phyloP scores from a whole-genome alignment of 1,140 invertebrate species.

The Rhagoletis pomonella region DNA sequence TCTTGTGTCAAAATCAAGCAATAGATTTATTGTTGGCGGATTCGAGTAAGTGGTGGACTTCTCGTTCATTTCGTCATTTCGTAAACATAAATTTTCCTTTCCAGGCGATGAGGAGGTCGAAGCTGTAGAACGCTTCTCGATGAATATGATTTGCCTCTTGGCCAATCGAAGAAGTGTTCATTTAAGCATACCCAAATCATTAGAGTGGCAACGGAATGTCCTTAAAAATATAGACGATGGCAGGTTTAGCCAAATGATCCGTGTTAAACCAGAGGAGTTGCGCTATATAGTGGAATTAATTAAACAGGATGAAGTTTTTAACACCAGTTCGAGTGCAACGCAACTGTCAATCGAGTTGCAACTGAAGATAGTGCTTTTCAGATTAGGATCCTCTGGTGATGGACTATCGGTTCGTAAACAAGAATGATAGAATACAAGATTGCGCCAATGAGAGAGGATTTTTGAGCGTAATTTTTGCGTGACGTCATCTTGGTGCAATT shows the following conservation, averaged over 20 bases:
- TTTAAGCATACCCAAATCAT: background rate
- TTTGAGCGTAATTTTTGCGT: no score
- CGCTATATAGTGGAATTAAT: background rate
- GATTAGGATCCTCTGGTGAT: background rate
- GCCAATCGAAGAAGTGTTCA: no score
- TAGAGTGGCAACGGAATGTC: no score
- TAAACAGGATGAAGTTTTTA: background rate
- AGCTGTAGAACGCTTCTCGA: constrained; percentile 21
- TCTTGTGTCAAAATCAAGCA: background rate
- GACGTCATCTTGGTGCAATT: no score
- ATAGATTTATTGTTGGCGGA: background rate
- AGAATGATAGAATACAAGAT: no score
- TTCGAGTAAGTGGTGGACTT: background rate
- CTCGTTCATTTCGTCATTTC: background rate
- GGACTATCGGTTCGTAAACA: no score
- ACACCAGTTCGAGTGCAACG: no score
- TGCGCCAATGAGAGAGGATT: no score
- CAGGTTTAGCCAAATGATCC: no score
- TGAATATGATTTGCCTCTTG: constrained; percentile 9
- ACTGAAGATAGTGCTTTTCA: constrained; percentile 54
- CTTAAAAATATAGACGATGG: no score
- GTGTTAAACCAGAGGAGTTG: no score
- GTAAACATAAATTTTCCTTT: background rate
- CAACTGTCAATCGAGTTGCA: background rate
- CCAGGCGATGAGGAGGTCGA: constrained; percentile 19